phyloP scores from a whole-genome alignment of 2,888 invertebrate species.

The Chymomyza fuscimana region DNA sequence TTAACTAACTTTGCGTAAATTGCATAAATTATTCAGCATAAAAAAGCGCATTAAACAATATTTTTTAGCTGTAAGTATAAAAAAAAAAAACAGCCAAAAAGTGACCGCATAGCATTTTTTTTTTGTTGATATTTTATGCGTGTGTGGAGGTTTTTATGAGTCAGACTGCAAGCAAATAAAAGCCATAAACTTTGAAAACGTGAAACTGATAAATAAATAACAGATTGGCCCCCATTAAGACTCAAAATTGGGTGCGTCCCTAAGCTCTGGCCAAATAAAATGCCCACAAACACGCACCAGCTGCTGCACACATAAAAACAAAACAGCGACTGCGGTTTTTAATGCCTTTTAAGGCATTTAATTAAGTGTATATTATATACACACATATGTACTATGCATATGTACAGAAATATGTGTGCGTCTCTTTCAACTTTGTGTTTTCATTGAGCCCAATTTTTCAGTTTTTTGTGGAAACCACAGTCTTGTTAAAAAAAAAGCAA shows the following conservation, averaged over 20 bases:
- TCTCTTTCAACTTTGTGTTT: constrained; percentile 32
- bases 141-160: background rate
- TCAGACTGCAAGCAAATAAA: background rate
- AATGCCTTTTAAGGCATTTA: constrained; percentile 40
- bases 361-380: constrained; percentile 28
- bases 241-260: background rate
- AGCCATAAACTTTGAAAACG: background rate
- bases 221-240: background rate
- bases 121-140: background rate
- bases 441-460: constrained; percentile 37
- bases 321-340: constrained; percentile 29
- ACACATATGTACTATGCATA: constrained; percentile 1
- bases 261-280: background rate
- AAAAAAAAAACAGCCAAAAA: constrained; percentile 20
- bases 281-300: constrained; percentile 18
- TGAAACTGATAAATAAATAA: background rate
- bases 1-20: background rate
- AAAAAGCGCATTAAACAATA: background rate
- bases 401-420: constrained; percentile 16
- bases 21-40: background rate
- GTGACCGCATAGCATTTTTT: background rate
- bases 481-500: background rate
- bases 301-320: constrained; percentile 22
- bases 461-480: background rate
- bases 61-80: constrained; percentile 34